Evolutionary conservation across 2,113 vertebrate genomes (phyloP).

Genomic region (Scomber colias): DNA sequence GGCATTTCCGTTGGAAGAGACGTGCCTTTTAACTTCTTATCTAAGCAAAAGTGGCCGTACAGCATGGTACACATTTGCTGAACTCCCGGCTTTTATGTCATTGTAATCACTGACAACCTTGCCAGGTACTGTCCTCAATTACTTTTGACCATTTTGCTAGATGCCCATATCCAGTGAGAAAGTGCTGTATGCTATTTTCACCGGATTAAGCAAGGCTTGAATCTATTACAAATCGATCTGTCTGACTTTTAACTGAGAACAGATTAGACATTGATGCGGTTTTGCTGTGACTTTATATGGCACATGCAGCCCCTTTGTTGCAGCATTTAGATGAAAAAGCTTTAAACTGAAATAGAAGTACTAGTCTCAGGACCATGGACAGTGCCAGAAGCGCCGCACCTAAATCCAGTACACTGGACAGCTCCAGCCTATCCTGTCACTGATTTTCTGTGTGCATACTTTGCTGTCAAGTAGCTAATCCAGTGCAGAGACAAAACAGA

Average conservation of each 20-base stretch:
- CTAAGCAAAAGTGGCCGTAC: background rate
- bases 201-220: conserved; percentile 43
- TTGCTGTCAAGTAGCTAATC: conserved; percentile 29
- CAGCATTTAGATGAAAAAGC: conserved; percentile 11
- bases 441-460: conserved; percentile 9
- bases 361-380: conserved; percentile 50
- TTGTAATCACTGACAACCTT: background rate
- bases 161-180: conserved; percentile 11
- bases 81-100: background rate
- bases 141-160: background rate
- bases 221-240: conserved; percentile 60
- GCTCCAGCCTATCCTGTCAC: conserved; percentile 31
- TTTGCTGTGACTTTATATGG: conserved; percentile 13
- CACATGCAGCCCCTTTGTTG: background rate
- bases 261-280: conserved; percentile 46
- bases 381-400: conserved; percentile 18
- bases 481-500: conserved; percentile 20
- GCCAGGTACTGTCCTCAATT: background rate
- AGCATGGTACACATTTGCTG: background rate
- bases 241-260: conserved; percentile 46
- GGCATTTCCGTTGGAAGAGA: background rate
- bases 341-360: conserved; percentile 10
- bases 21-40: background rate
- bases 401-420: conserved; percentile 43
- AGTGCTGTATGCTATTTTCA: conserved; percentile 37